These are phyloP conservation scores for Columba livia DNA, from an alignment of 2,113 vertebrate genomes.

Conservation along the genomic window DNA sequence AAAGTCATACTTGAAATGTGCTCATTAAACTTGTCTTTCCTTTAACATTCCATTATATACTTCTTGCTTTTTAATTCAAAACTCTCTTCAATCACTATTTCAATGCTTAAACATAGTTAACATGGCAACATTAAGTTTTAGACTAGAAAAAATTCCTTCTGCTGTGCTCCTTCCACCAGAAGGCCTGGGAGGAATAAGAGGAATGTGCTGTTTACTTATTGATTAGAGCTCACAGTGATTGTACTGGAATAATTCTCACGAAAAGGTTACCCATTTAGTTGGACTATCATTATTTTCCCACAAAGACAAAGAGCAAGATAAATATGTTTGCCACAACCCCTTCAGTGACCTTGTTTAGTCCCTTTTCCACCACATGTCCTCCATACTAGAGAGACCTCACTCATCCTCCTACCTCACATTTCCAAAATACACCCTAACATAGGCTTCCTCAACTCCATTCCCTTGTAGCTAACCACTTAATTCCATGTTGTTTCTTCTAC, in stretches of 20 bases:
- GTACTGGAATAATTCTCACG: not conserved
- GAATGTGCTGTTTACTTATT: not conserved
- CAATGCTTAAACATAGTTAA: not conserved
- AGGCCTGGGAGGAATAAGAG: not conserved
- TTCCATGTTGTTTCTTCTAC: not conserved
- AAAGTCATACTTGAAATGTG: not conserved
- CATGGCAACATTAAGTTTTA: not conserved
- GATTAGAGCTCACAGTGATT: not conserved
- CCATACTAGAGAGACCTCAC: not conserved
- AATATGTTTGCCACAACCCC: not conserved
- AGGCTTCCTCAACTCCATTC: not conserved
- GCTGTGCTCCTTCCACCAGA: not conserved
- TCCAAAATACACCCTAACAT: not conserved
- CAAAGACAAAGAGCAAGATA: not conserved
- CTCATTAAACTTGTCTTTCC: not conserved
- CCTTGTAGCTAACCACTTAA: not conserved
- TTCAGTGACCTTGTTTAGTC: not conserved
- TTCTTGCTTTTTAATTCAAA: conserved; percentile 1
- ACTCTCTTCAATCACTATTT: not conserved
- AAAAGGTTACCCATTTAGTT: not conserved
- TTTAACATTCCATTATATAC: not conserved
- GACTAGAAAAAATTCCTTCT: not conserved
- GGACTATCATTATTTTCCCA: not conserved
- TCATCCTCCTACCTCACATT: not conserved
- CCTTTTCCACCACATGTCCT: not conserved